These are phyloP conservation scores for Taenioides sp. DNA, from an alignment of 2,797 vertebrate genomes.

Conservation along the genomic window DNA sequence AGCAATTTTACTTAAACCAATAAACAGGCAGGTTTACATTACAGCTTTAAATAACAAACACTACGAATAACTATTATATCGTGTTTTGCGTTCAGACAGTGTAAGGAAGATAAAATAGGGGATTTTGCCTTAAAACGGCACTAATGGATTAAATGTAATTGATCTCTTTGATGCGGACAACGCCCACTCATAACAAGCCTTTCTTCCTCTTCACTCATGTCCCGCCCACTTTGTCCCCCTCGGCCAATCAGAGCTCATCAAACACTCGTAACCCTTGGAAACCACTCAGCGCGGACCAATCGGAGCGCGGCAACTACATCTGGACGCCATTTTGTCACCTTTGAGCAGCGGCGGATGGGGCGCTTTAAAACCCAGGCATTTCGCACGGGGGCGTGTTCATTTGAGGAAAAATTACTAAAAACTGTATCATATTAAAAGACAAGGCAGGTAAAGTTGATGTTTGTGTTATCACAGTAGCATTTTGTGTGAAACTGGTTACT, in stretches of 20 bases:
- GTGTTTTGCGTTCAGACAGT: background rate
- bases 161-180: constrained; percentile 26
- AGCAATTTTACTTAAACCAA: no score
- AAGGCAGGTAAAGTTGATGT: no score
- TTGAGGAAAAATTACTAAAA: background rate
- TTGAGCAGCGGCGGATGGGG: constrained; percentile 29
- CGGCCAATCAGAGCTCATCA: constrained; percentile 36
- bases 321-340: constrained; percentile 62
- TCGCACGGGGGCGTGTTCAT: background rate
- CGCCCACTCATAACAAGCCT: constrained; percentile 48
- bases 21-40: background rate
- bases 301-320: background rate
- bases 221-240: background rate
- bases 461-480: no score
- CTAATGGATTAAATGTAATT: background rate
- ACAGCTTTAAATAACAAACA: background rate
- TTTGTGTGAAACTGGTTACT: no score
- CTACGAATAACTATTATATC: background rate
- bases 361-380: background rate
- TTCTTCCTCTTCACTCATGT: constrained; percentile 16
- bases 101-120: background rate
- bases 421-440: no score
- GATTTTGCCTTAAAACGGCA: background rate
- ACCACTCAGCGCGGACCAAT: constrained; percentile 35
- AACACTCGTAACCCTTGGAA: constrained; percentile 15